Evolutionary conservation across 2,888 invertebrate species (phyloP).

Genomic region (Drosophila dives): DNA sequence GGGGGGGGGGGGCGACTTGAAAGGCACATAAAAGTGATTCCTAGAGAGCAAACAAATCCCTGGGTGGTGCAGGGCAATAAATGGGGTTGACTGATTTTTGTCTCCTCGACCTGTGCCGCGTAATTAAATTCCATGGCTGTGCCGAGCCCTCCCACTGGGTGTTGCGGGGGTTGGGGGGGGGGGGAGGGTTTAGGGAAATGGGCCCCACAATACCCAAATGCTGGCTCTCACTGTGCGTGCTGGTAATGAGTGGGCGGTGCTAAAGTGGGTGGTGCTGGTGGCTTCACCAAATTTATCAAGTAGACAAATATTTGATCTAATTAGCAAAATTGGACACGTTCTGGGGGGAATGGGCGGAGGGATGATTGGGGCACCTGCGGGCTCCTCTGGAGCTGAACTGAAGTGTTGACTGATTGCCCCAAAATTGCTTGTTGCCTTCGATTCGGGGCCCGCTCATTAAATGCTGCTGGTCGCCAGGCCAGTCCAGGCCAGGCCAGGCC

Average conservation of each 20-base stretch:
- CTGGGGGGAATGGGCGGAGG: background rate
- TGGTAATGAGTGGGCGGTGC: conserved; percentile 53
- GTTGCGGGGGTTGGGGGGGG: background rate
- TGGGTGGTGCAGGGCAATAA: background rate
- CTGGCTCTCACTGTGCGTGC: conserved; percentile 48
- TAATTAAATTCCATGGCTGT: conserved; percentile 57
- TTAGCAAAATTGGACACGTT: conserved; percentile 67
- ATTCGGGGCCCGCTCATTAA: conserved; percentile 42
- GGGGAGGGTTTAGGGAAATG: background rate
- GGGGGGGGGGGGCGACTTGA: conserved; percentile 1
- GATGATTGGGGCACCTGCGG: conserved; percentile 8
- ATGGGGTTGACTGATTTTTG: conserved; percentile 52
- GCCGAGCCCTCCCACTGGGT: background rate
- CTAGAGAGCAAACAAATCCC: conserved; percentile 25
- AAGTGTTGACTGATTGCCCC: conserved; percentile 59
- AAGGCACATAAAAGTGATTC: conserved; percentile 48
- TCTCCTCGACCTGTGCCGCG: conserved; percentile 48
- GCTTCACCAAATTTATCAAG: conserved; percentile 50
- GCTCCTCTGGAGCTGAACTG: background rate
- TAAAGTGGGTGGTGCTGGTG: conserved; percentile 13
- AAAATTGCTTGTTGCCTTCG: conserved; percentile 55
- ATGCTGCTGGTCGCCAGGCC: conserved; percentile 29
- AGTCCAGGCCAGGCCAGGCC: no score
- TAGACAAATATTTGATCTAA: conserved; percentile 65
- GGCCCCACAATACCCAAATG: background rate